Evolutionary conservation across 2,113 vertebrate species (phyloP), one percentile per base, ranked within the genome.

Genomic region (Hypomesus transpacificus): DNA sequence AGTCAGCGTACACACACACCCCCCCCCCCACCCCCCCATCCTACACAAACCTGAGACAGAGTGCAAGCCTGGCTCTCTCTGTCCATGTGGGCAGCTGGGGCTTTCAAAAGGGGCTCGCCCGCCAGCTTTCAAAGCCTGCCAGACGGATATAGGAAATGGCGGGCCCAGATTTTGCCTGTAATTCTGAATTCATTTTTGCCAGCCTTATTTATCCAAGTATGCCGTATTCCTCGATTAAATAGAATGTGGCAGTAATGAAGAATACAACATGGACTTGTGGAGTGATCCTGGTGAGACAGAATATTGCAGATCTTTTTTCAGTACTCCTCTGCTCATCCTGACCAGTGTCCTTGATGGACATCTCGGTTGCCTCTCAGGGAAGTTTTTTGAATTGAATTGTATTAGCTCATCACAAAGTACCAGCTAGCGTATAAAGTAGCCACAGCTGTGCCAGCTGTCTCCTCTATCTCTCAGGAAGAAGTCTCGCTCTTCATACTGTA

Each of bases 121-220:
- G 51, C 74, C 74, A 63, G 76, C 39, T 74, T 76, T 78, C 39
- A 69, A 73, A 76, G 58, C 68, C 74, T 74, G 76, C 76, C 76
- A 79, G 68, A 73, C 59, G 66, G 59, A 80, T 81, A 80, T 76
- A 58, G 72, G 78, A 80, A 79, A 78, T 81, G 81, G 75, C 81
- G 76, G 79, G 70, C 74, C 50, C 65, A 63, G 69, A 70, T 75
- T 71, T 77, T 31, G 70, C 74, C 78, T 54, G 65, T 77, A 66
- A 83, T 78, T 74, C 16, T n/a, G 54, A 50, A 79, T 69, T 64
- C 57, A 75, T 76, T 84, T 80, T 65, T 62, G 31, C 69, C 7
- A 73, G 68, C 74, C 60, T 70, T 76, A 76, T 80, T 80, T 78
- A 71, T 85, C 68, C 65, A 63, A 67, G 65, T 67, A 69, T 74